Evolutionary conservation across 2,888 invertebrate species (phyloP).

Genomic region (Drosophila kanekoi): DNA sequence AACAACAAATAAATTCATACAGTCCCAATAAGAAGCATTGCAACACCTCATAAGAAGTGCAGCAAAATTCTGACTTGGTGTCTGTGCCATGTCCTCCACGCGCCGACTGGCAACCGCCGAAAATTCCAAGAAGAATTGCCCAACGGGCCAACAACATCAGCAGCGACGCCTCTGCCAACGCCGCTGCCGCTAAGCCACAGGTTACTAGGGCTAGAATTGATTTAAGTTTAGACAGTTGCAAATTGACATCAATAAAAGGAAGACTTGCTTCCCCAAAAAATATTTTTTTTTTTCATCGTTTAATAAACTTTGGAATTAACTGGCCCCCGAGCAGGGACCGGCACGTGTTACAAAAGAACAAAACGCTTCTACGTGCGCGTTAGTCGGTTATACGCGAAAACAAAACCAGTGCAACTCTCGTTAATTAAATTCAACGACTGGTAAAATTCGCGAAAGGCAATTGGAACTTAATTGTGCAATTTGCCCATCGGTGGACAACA

Average conservation of each 20-base stretch:
- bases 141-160: conserved; percentile 6
- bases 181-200: conserved; percentile 7
- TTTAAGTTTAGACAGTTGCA: background rate
- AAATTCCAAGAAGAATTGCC: conserved; percentile 2
- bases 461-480: background rate
- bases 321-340: conserved; percentile 5
- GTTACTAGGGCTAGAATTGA: conserved; percentile 1
- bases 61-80: too few species aligned
- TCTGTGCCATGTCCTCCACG: too few species aligned
- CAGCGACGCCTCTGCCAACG: background rate
- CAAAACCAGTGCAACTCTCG: background rate
- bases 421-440: background rate
- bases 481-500: background rate
- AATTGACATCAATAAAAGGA: background rate
- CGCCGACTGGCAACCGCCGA: background rate
- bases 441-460: background rate
- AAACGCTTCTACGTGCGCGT: conserved; percentile 3
- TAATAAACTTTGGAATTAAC: background rate
- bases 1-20: too few species aligned
- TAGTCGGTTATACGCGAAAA: background rate
- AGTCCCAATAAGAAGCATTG: too few species aligned
- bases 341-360: background rate
- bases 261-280: background rate
- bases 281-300: background rate
- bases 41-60: background rate